Evolutionary conservation across 2,113 vertebrate species (phyloP).

Genomic region (Callocephalon fimbriatum): DNA sequence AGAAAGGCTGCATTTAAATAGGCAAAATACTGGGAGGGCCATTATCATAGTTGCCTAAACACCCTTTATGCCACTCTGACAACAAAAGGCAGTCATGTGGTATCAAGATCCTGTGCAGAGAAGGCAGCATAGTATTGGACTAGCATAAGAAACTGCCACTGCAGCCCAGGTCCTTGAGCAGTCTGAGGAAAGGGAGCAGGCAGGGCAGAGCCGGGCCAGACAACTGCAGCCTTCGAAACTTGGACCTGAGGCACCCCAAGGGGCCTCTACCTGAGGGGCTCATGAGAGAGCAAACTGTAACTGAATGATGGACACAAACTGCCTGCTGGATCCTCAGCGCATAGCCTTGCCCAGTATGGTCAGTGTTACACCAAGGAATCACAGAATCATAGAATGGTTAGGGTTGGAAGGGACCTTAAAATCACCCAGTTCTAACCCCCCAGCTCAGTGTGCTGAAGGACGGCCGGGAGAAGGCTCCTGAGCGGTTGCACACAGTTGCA

Average conservation of each 20-base stretch:
- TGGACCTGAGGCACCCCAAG: rapidly evolving
- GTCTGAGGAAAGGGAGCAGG: rapidly evolving
- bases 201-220: not conserved
- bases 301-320: rapidly evolving
- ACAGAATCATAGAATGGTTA: not conserved
- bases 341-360: rapidly evolving
- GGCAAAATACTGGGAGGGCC: not conserved
- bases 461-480: no score
- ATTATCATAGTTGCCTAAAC: not conserved
- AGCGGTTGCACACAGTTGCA: no score
- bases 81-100: rapidly evolving
- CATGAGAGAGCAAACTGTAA: rapidly evolving
- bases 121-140: rapidly evolving
- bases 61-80: not conserved
- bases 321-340: rapidly evolving
- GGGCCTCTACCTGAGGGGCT: not conserved
- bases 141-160: rapidly evolving
- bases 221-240: rapidly evolving
- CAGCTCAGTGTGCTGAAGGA: no score
- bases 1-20: not conserved
- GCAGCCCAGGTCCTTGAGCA: not conserved
- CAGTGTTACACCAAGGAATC: not conserved
- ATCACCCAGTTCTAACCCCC: not conserved
- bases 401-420: not conserved
- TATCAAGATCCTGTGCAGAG: rapidly evolving